Evolutionary conservation across 2,888 invertebrate species (phyloP), one percentile per base, ranked within the genome.

Genomic region (Matsumyia berberina): DNA sequence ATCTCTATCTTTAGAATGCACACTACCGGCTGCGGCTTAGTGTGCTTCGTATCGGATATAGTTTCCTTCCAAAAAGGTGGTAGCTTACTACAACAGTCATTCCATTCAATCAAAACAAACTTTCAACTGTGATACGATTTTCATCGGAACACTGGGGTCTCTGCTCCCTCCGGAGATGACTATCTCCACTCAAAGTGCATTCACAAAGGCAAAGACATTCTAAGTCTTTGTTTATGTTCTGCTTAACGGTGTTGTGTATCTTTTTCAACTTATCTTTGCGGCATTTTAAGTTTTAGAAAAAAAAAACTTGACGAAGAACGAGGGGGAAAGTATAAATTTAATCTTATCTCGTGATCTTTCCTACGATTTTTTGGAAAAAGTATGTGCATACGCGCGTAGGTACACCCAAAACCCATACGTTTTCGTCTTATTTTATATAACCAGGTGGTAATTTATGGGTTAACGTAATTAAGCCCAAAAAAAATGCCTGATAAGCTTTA

Each of bases 301-400:
- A 31, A 19, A 55, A 46, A 4, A 4, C 4, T 24, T 24, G 24
- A 3, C 24, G 4, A 24, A 24, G 24, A 24, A 39, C 31, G 17
- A 55, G 42, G 35, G 51, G 49, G 12, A 2, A 19, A 46, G 57
- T 11, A 57, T 66, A 55, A 72, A 66, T 58, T 72, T 5, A 66
- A 76, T 76, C 76, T 82, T 76, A 76, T 82, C 81, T 60, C 46
- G 60, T 66, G 51, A 77, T 77, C 64, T 66, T 51, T n/a, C 17
- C 60, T 64, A 64, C 58, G 46, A 76, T 74, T 76, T 74, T 76
- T 82, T 19, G 58, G 55, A 57, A 66, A 49, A 66, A 49, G 39
- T 57, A 64, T 57, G 42, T 19, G 37, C 74, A 46, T 64, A 51
- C 12, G 53, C 33, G 15, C 42, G 39, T 29, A 39, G 19, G n/a